phyloP scores from a whole-genome alignment of 2,797 vertebrate species.

The Euthynnus affinis region DNA sequence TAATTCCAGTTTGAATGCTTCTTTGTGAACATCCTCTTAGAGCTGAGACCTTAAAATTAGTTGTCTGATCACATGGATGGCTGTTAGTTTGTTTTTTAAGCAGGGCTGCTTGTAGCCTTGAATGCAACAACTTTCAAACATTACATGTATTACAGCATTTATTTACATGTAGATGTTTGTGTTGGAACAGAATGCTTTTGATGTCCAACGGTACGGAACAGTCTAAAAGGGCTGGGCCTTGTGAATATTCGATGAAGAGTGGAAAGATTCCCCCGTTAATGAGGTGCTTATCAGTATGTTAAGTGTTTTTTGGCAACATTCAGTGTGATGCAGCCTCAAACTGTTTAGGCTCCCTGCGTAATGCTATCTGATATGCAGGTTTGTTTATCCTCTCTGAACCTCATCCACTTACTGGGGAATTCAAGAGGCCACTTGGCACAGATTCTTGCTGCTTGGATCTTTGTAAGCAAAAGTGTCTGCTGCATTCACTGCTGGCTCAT shows the following conservation, averaged over 20 bases:
- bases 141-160: not conserved
- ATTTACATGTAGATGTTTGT: slow-evolving; percentile 26
- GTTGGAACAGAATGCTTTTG: slow-evolving; percentile 47
- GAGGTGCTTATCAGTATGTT: slow-evolving; percentile 70
- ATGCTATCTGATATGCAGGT: slow-evolving; percentile 61
- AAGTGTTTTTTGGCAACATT: slow-evolving; percentile 56
- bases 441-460: slow-evolving; percentile 44
- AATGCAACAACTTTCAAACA: slow-evolving; percentile 15
- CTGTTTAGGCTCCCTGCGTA: slow-evolving; percentile 59
- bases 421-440: slow-evolving; percentile 57
- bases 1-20: slow-evolving; percentile 3
- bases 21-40: not conserved
- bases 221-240: slow-evolving; percentile 30
- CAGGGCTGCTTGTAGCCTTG: slow-evolving; percentile 25
- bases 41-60: not conserved
- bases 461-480: slow-evolving; percentile 40
- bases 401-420: slow-evolving; percentile 53
- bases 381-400: slow-evolving; percentile 52
- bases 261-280: slow-evolving; percentile 54
- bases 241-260: slow-evolving; percentile 70
- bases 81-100: not conserved
- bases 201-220: slow-evolving; percentile 35
- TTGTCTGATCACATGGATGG: slow-evolving; percentile 23
- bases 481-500: slow-evolving; percentile 23
- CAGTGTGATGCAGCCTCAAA: slow-evolving; percentile 47